These are phyloP conservation scores for Synergus itoensis DNA, from an alignment of 2,888 invertebrate genomes.

Conservation along the genomic window DNA sequence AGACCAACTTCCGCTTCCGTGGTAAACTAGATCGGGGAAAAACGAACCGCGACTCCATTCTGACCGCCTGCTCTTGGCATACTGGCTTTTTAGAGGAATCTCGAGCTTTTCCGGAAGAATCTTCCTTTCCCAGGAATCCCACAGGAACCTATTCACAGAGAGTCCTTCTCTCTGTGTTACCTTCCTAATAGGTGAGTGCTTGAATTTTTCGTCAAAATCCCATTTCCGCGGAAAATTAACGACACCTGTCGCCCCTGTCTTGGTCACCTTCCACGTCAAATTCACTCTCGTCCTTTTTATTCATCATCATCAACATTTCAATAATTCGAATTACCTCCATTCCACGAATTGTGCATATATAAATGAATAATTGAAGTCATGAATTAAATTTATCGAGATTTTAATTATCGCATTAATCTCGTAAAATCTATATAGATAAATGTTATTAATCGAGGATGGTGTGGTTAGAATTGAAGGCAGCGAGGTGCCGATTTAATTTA, in stretches of 20 bases:
- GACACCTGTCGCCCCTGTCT: not conserved
- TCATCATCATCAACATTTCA: not conserved
- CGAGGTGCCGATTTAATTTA: not conserved
- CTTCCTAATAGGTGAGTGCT: constrained; percentile 63
- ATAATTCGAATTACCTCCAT: not conserved
- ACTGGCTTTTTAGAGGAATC: constrained; percentile 57
- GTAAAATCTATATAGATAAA: not conserved
- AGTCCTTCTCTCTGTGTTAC: constrained; percentile 56
- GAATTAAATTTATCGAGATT: constrained; percentile 7
- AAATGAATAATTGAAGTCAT: not conserved
- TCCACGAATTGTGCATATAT: constrained; percentile 1
- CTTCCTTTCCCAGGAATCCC: constrained; percentile 49
- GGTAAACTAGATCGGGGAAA: constrained; percentile 58
- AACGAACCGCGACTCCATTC: constrained; percentile 50
- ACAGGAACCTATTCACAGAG: constrained; percentile 50
- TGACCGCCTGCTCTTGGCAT: constrained; percentile 59
- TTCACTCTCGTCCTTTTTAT: not conserved
- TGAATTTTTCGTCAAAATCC: constrained; percentile 69
- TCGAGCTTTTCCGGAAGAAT: constrained; percentile 60
- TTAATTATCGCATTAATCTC: not conserved
- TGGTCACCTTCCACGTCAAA: constrained; percentile 12
- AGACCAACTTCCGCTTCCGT: constrained; percentile 52
- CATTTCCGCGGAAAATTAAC: constrained; percentile 58
- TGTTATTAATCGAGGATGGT: not conserved
- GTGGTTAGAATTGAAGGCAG: not conserved